Base-by-base conservation (phyloP, 2,113 vertebrate species). In the Picathartes gymnocephalus region DNA sequence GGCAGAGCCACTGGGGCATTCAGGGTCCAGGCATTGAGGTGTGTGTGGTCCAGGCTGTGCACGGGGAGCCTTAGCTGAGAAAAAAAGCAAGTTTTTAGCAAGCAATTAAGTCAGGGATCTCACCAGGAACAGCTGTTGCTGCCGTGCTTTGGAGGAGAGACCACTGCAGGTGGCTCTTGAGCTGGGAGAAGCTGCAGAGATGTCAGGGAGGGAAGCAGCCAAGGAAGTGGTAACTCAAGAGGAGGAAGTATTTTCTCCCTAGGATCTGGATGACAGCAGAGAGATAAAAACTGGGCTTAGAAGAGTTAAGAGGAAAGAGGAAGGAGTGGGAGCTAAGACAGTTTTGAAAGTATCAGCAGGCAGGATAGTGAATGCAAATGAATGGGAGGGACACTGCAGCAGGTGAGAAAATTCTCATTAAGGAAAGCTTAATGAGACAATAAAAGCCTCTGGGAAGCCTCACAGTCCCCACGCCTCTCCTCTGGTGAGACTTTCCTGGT, bases 351-450 rank as follows among this genome's bases (percentile, higher is more conserved):
- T 27, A 56, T n/a, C 44, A 78, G 48, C 30, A 70, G 61, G 61
- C 44, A 22, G 30, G 47, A 19, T 14, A 24, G 44, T 37, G 48
- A 61, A 53, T 85, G 61, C 51, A 58, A 74, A 69, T 27, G 42
- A 88, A 76, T 48, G 77, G 62, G 61, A 81, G 40, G 69, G 86
- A 50, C 25, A 45, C 30, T 69, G 71, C 39, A 86, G 78, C 88
- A 92, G 68, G 56, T 83, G 71, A 91, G 62, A 71, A 80, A 57
- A 73, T 48, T 85, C 72, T 95, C 66, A 8, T 92, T 88, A 86
- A 86, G 53, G 42, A 65, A 39, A 77, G 13, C 30, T 91, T 86
- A 72, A 88, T 57, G 53, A 95, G 86, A 21, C 42, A 69, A 72
- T 92, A 91, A 92, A 94, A 91, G 78, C 69, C 16, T 25, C 61